phyloP scores from a whole-genome alignment of 2,797 vertebrate genomes.

The Pteropus rufus region DNA sequence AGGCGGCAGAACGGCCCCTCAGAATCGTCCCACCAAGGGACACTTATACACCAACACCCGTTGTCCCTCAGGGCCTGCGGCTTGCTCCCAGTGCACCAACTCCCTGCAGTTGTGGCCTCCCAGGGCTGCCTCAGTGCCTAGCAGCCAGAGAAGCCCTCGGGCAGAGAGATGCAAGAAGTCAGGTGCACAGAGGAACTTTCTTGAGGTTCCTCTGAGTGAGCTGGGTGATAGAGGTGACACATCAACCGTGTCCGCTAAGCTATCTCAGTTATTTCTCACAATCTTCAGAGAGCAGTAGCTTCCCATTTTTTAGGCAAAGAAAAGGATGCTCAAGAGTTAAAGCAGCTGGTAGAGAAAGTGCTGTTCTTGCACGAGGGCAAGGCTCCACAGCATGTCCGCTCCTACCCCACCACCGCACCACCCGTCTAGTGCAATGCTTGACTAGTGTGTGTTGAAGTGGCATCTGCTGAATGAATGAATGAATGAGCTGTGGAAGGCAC shows the following conservation, averaged over 20 bases:
- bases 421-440: not conserved
- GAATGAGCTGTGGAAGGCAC: not conserved
- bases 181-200: rapidly evolving
- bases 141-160: not conserved
- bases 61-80: not conserved
- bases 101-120: not conserved
- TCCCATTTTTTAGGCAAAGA: not conserved
- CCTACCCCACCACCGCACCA: not conserved
- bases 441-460: not conserved
- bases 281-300: not conserved
- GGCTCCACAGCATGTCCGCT: rapidly evolving
- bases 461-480: not conserved
- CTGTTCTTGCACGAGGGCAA: not conserved
- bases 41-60: not conserved
- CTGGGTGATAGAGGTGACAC: not conserved
- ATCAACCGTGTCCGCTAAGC: not conserved
- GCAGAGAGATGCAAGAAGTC: not conserved
- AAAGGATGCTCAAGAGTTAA: not conserved
- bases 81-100: not conserved
- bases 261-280: not conserved
- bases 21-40: rapidly evolving
- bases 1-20: not conserved
- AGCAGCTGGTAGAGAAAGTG: not conserved
- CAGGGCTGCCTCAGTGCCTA: not conserved
- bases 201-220: not conserved